These are phyloP conservation scores for Xestia sexstrigata DNA, from an alignment of 2,888 invertebrate genomes.

Conservation along the genomic window DNA sequence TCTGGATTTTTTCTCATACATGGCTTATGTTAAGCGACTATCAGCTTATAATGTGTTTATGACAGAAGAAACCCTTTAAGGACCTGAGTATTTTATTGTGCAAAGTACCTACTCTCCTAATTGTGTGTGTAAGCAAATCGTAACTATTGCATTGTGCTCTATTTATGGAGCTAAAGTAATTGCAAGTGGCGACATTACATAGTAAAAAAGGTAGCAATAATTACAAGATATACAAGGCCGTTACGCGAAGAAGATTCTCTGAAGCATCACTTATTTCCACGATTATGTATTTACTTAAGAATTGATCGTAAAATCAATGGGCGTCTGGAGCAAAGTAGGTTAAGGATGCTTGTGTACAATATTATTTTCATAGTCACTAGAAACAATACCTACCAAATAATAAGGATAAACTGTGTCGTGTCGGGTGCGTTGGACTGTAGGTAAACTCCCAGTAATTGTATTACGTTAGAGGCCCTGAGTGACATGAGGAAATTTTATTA, in stretches of 20 bases:
- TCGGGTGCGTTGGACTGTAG: slow-evolving; percentile 4
- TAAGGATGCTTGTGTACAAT: slow-evolving; percentile 58
- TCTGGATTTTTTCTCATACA: slow-evolving; percentile 37
- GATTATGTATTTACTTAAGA: slow-evolving; percentile 30
- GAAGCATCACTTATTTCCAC: slow-evolving; percentile 50
- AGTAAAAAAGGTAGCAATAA: slow-evolving; percentile 40
- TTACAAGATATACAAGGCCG: slow-evolving; percentile 56
- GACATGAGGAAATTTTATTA: slow-evolving; percentile 48
- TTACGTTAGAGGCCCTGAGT: background rate
- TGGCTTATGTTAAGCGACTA: slow-evolving; percentile 37
- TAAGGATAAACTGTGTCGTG: slow-evolving; percentile 57
- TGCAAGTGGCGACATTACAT: slow-evolving; percentile 34
- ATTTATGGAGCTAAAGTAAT: slow-evolving; percentile 26
- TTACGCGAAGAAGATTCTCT: slow-evolving; percentile 41
- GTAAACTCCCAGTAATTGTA: slow-evolving; percentile 36
- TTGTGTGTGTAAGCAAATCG: slow-evolving; percentile 22
- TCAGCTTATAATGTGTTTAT: slow-evolving; percentile 24
- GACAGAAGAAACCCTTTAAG: slow-evolving; percentile 47
- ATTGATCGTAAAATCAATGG: slow-evolving; percentile 49
- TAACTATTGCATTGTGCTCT: slow-evolving; percentile 37
- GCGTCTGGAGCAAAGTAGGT: slow-evolving; percentile 48
- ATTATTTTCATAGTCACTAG: slow-evolving; percentile 30
- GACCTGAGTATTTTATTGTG: slow-evolving; percentile 28
- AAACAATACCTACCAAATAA: slow-evolving; percentile 56
- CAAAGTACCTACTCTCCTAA: background rate